These are phyloP conservation scores for Heptranchias perlo DNA, from an alignment of 2,113 vertebrate genomes.

Conservation along the genomic window DNA sequence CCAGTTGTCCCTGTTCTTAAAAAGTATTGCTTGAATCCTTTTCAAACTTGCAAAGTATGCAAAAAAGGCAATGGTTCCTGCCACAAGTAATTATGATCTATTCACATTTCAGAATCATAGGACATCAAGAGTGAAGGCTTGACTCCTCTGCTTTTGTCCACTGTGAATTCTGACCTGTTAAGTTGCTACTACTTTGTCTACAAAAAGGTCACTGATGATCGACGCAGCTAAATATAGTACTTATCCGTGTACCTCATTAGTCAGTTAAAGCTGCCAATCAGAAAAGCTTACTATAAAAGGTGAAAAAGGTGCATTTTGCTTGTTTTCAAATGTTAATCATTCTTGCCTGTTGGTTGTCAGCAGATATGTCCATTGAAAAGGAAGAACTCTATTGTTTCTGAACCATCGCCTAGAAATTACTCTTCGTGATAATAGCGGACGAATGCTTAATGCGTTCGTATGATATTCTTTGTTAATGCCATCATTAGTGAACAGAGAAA, in stretches of 20 bases:
- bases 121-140: neutral
- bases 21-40: neutral
- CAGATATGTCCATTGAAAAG: neutral
- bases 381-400: neutral
- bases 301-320: neutral
- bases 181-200: neutral
- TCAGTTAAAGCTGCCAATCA: neutral
- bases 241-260: neutral
- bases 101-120: neutral
- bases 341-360: neutral
- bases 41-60: neutral
- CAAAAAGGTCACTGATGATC: neutral
- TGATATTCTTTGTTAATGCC: neutral
- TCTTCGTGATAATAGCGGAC: no score
- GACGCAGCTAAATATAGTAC: neutral
- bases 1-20: neutral
- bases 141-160: neutral
- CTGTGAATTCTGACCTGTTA: neutral
- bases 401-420: neutral
- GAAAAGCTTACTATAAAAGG: neutral
- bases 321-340: neutral
- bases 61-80: neutral
- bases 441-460: neutral
- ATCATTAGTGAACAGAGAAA: neutral
- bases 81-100: neutral